These are phyloP conservation scores for Cataglyphis altisquamis DNA, from an alignment of 2,888 invertebrate genomes.

Conservation along the genomic window DNA sequence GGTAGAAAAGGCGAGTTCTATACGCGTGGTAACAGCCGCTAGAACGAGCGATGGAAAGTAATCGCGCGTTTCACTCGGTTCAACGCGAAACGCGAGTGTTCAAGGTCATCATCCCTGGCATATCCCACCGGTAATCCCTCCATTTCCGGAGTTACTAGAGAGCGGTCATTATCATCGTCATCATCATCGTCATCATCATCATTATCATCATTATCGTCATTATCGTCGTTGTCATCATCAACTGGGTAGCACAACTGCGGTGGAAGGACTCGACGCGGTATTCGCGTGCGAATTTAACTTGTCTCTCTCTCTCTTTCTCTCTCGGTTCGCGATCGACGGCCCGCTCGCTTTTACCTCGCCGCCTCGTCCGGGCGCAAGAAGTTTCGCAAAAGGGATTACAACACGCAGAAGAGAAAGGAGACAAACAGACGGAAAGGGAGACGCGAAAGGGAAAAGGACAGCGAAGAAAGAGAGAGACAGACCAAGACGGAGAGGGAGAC, in stretches of 20 bases:
- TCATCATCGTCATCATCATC: conserved; percentile 9
- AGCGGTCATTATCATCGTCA: conserved; percentile 8
- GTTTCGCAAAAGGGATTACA: conserved; percentile 84
- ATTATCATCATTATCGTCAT: not conserved
- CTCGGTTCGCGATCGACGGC: conserved; percentile 44
- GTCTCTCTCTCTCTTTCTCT: conserved; percentile 47
- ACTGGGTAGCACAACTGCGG: conserved; percentile 26
- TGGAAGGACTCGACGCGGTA: conserved; percentile 30
- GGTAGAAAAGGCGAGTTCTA: conserved; percentile 51
- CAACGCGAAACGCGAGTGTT: conserved; percentile 61
- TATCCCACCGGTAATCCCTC: conserved; percentile 60
- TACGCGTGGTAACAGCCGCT: conserved; percentile 21
- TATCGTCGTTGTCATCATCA: conserved; percentile 6
- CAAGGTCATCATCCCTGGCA: conserved; percentile 63
- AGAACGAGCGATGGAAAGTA: conserved; percentile 51
- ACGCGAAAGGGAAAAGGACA: conserved; percentile 71
- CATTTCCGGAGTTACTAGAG: conserved; percentile 58
- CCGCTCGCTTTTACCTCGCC: conserved; percentile 63
- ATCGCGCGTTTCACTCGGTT: conserved; percentile 37
- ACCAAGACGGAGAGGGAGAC: conserved; percentile 63
- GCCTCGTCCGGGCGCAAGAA: conserved; percentile 69
- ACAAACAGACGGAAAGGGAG: conserved; percentile 72
- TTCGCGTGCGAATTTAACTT: conserved; percentile 38
- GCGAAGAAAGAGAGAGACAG: conserved; percentile 64
- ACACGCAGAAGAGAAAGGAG: conserved; percentile 80